Percentiles rank a stretch among this genome's conserved stretches.
Conservation (phyloP, 2,113 vertebrate species). For the Pedionomus torquatus region DNA sequence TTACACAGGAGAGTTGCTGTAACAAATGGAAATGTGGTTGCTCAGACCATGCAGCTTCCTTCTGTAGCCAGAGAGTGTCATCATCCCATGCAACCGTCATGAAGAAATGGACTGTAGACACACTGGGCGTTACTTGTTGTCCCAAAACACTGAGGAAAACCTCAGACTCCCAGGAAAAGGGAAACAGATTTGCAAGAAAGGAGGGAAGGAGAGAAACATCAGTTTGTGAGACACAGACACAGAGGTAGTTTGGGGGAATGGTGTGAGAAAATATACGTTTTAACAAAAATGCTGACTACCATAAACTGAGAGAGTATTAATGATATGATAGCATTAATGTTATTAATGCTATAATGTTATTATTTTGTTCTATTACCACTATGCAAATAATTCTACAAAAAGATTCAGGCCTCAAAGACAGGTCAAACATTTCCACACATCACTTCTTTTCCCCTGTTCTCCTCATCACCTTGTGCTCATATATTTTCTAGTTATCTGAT, state of each 20-base stretch:
- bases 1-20: background rate
- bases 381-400: background rate
- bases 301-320: background rate
- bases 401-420: background rate
- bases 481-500: background rate
- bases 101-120: background rate
- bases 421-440: background rate
- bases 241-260: accelerated
- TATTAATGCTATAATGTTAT: too few relatives aligned
- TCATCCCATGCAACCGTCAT: accelerated
- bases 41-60: background rate
- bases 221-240: background rate
- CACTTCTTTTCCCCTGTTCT: background rate
- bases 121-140: background rate
- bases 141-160: background rate
- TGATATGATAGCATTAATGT: background rate
- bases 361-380: background rate
- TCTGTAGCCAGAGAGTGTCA: accelerated
- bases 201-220: background rate
- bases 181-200: background rate
- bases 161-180: background rate
- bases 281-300: background rate
- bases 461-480: background rate
- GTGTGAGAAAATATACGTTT: background rate
- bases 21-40: background rate